Conservation (phyloP, 2,888 invertebrate genomes). For the Nomada ruficornis region DNA sequence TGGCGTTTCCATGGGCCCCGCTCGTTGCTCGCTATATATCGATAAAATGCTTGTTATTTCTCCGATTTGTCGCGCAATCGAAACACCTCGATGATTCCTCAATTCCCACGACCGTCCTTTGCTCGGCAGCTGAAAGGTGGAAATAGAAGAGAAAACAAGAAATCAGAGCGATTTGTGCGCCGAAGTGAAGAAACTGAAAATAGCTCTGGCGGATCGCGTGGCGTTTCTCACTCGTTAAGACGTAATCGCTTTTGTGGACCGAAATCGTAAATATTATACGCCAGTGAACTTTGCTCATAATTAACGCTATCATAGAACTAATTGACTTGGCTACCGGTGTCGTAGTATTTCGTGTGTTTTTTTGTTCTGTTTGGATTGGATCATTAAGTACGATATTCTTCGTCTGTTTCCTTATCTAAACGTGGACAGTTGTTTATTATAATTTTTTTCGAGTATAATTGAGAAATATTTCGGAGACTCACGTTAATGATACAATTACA, state of each 20-base stretch:
- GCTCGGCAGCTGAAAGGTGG: neutral
- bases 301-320: neutral
- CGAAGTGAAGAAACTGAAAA: conserved; percentile 17
- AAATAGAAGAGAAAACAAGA: neutral
- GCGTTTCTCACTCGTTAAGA: neutral
- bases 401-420: too few relatives aligned
- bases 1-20: conserved; percentile 63
- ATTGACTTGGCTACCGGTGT: neutral
- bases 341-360: neutral
- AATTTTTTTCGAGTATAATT: neutral
- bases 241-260: neutral
- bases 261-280: neutral
- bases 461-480: too few relatives aligned
- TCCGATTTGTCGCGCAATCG: conserved; percentile 60
- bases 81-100: conserved; percentile 57
- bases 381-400: too few relatives aligned
- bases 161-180: neutral
- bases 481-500: too few relatives aligned
- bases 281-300: neutral
- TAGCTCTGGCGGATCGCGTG: neutral
- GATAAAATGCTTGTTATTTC: conserved; percentile 62
- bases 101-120: conserved; percentile 17
- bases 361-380: too few relatives aligned
- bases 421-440: neutral
- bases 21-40: conserved; percentile 22